Conservation (phyloP, 1,140 invertebrate species). For the Neotoxoptera formosana region DNA sequence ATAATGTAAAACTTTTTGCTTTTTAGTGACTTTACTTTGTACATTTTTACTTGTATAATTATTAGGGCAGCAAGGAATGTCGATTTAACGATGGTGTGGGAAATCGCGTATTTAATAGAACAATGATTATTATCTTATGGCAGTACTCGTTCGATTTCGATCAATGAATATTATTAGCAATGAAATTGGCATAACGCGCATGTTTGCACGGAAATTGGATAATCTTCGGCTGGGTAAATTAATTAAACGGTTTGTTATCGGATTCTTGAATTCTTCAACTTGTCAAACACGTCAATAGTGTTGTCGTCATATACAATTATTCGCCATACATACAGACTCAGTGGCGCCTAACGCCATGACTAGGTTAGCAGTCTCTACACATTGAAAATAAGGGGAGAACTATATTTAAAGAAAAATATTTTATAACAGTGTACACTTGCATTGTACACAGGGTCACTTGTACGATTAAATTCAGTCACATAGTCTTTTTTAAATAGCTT, state of each 20-base stretch:
- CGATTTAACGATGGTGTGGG: too few relatives aligned
- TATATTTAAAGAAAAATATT: too few relatives aligned
- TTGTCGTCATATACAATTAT: neutral
- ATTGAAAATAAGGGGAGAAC: too few relatives aligned
- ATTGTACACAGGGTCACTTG: too few relatives aligned
- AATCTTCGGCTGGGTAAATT: neutral
- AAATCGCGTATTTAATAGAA: too few relatives aligned
- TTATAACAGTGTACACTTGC: too few relatives aligned
- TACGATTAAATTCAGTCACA: too few relatives aligned
- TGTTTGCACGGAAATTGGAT: neutral
- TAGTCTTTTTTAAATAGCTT: too few relatives aligned
- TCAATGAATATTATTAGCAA: neutral
- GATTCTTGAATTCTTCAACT: neutral
- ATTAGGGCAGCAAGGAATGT: too few relatives aligned
- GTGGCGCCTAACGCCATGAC: too few relatives aligned
- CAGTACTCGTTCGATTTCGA: neutral
- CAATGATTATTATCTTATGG: too few relatives aligned
- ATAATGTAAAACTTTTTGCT: neutral
- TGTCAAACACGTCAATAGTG: neutral
- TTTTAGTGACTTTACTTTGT: neutral
- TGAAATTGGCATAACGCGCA: neutral
- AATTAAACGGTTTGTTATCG: neutral
- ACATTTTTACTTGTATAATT: neutral
- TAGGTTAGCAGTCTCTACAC: too few relatives aligned
- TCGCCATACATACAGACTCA: neutral